phyloP scores from a whole-genome alignment of 2,888 invertebrate species.

The Blastobasis lacticolella region DNA sequence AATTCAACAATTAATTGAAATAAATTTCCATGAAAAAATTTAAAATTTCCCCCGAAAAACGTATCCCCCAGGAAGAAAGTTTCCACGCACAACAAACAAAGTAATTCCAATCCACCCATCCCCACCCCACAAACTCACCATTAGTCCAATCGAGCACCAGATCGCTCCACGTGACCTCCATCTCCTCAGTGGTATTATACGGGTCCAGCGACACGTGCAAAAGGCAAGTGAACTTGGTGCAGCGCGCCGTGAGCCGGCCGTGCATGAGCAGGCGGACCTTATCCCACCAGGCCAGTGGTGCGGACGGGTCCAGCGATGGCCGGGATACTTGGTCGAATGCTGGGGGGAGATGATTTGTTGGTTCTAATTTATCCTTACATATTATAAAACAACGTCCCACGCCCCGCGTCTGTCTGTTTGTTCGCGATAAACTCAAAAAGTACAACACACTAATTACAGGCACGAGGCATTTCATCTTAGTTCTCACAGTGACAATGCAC shows the following conservation, averaged over 20 bases:
- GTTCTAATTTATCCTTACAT: no score
- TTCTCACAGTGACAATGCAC: no score
- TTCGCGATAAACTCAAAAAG: no score
- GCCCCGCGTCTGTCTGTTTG: no score
- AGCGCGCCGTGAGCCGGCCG: slow-evolving; percentile 91
- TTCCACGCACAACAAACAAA: no score
- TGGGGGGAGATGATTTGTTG: slow-evolving; percentile 17
- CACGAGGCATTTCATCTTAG: no score
- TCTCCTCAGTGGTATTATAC: slow-evolving; percentile 98
- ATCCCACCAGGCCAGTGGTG: slow-evolving; percentile 97
- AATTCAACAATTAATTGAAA: no score
- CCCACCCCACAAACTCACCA: slow-evolving; percentile 53
- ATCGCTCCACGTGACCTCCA: slow-evolving; percentile 97
- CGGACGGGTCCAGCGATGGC: slow-evolving; percentile 93
- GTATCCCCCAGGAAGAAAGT: no score
- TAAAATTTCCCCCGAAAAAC: no score
- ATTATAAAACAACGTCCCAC: no score
- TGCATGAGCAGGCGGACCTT: slow-evolving; percentile 94
- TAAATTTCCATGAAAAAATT: no score
- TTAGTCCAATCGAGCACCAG: slow-evolving; percentile 97
- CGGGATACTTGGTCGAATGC: slow-evolving; percentile 91
- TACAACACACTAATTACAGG: no score
- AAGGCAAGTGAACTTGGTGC: slow-evolving; percentile 90
- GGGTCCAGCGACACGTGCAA: slow-evolving; percentile 98
- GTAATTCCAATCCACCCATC: background rate